Evolutionary conservation across 2,113 vertebrate genomes (phyloP), one percentile per base, ranked within the genome.

Genomic region (Datnioides undecimradiatus): DNA sequence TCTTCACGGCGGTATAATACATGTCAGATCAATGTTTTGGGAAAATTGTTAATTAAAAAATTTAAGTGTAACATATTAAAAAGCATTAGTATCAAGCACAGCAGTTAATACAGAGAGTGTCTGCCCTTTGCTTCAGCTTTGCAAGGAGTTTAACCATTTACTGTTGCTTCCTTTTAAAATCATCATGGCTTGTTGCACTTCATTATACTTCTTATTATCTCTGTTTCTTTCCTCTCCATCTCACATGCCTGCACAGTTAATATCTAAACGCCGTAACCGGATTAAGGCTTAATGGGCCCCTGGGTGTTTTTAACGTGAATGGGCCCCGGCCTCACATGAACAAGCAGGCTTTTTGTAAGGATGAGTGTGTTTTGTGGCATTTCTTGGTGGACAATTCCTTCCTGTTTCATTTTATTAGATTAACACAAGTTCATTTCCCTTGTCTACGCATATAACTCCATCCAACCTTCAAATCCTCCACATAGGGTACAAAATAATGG

Each of bases 211-310:
- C 19, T 63, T 59, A 49, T 79, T 62, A 46, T 70, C 40, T 64
- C 45, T 70, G 4, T 73, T 80, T 13, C 16, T 69, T 67, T 33
- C 57, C 52, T 36, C 52, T 58, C 65, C 66, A 62, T 45, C 40
- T 62, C 67, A 10, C 62, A 72, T 71, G 48, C 63, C 64, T 64
- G 25, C 67, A 48, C 34, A 79, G 75, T 76, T 76, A 54, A 73
- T 82, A 71, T 64, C 43, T 75, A 38, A 76, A 85, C 71, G 76
- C 57, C 46, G 11, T 65, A 63, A 80, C 62, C 65, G 73, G 85
- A 87, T 85, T 83, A 90, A 87, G 40, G 19, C 31, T 60, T 85
- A 87, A 87, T 87, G 79, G 85, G 33, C 71, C 76, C 51, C 40
- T 31, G 59, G 70, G 76, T 63, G 27, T 58, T 64, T 58, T 64